phyloP scores from a whole-genome alignment of 35 echinoderm and acorn worm genomes.

The Holothuria glaberrima region DNA sequence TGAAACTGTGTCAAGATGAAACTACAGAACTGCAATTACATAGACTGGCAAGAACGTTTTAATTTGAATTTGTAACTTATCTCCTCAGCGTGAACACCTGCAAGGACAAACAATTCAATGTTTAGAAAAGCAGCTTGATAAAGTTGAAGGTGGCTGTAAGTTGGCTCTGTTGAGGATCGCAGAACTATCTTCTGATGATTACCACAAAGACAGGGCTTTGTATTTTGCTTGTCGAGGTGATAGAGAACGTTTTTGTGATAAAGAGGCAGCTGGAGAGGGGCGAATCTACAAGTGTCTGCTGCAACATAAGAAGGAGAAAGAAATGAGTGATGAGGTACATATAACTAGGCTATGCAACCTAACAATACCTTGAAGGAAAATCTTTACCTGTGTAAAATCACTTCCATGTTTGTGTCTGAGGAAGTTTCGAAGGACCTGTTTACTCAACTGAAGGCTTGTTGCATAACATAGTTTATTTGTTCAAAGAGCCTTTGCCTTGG shows the following conservation, averaged over 20 bases:
- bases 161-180: slow-evolving; percentile 80
- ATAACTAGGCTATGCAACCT: neutral
- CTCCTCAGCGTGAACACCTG: slow-evolving; percentile 6
- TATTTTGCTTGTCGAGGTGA: slow-evolving; percentile 91
- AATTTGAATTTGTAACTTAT: too few species aligned
- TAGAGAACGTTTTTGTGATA: slow-evolving; percentile 84
- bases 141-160: slow-evolving; percentile 48
- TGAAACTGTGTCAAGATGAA: too few species aligned
- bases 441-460: too few species aligned
- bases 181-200: slow-evolving; percentile 85
- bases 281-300: slow-evolving; percentile 93
- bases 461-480: too few species aligned
- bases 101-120: slow-evolving; percentile 90
- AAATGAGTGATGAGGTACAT: slow-evolving; percentile 83
- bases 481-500: too few species aligned
- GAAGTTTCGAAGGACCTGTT: too few species aligned
- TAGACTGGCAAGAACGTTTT: too few species aligned
- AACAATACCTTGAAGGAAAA: too few species aligned
- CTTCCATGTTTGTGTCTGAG: too few species aligned
- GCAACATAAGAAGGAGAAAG: slow-evolving; percentile 83
- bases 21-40: too few species aligned
- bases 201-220: slow-evolving; percentile 80
- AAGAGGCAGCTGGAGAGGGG: slow-evolving; percentile 71
- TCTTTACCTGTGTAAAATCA: too few species aligned
- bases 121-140: slow-evolving; percentile 63